These are phyloP conservation scores for Stegodyphus dumicola DNA, from an alignment of 1,140 invertebrate species.

Conservation along the genomic window DNA sequence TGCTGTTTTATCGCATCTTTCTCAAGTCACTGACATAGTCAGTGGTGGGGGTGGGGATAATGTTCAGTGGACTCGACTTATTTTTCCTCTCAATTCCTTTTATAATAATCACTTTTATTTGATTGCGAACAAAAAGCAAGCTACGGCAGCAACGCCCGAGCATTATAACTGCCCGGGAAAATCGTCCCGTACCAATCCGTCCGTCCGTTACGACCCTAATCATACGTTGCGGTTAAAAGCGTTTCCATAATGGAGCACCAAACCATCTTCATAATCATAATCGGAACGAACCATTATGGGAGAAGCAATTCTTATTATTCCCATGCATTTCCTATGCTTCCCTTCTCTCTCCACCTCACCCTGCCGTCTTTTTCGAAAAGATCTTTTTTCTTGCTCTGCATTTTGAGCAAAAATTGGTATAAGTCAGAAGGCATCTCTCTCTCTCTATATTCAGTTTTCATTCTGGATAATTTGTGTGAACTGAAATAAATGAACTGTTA, in stretches of 20 bases:
- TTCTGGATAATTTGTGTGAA: too few relatives aligned
- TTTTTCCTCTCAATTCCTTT: background rate
- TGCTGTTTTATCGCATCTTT: too few relatives aligned
- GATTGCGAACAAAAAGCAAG: slow-evolving; percentile 36
- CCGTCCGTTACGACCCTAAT: slow-evolving; percentile 40
- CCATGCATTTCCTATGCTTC: background rate
- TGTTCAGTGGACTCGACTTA: background rate
- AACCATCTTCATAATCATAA: slow-evolving; percentile 61
- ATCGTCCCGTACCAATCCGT: background rate
- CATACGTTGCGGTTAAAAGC: slow-evolving; percentile 54
- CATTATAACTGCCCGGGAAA: slow-evolving; percentile 1
- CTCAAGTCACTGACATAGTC: slow-evolving; percentile 21
- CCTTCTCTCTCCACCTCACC: background rate
- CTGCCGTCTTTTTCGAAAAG: background rate
- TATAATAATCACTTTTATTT: slow-evolving; percentile 49
- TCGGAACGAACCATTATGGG: slow-evolving; percentile 58
- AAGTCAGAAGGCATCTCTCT: background rate
- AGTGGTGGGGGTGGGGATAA: slow-evolving; percentile 1
- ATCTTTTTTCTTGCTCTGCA: slow-evolving; percentile 11
- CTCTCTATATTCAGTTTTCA: too few relatives aligned
- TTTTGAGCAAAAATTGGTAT: slow-evolving; percentile 6
- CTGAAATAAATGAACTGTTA: too few relatives aligned
- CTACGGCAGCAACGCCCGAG: slow-evolving; percentile 36
- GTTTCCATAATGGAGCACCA: slow-evolving; percentile 42
- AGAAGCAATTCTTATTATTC: slow-evolving; percentile 53